These are phyloP conservation scores for Conopomorpha cramerella DNA, from an alignment of 1,140 invertebrate genomes.

Conservation along the genomic window DNA sequence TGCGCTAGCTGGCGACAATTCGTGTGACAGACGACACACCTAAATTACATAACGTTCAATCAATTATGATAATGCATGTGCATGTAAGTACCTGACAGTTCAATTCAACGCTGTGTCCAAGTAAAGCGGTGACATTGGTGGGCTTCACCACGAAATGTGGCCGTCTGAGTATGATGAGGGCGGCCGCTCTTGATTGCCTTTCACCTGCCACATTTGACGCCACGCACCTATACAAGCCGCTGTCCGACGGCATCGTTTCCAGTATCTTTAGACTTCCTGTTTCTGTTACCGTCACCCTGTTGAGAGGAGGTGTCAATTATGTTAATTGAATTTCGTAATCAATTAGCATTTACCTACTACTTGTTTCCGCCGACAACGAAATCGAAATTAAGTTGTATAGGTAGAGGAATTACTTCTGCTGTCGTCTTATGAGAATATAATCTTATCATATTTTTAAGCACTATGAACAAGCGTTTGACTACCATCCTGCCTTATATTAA, in stretches of 20 bases:
- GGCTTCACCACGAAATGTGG: conserved; percentile 57
- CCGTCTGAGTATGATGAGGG: conserved; percentile 71
- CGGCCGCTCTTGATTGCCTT: conserved; percentile 74
- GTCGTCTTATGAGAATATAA: no score
- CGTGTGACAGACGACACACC: no score
- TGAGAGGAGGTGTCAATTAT: conserved; percentile 11
- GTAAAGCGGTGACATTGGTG: conserved; percentile 41
- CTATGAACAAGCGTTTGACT: no score
- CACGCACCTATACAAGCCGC: conserved; percentile 84
- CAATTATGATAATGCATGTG: no score
- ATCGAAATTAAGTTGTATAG: no score
- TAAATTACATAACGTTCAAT: no score
- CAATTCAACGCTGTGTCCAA: conserved; percentile 56
- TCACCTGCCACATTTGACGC: conserved; percentile 86
- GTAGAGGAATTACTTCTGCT: no score
- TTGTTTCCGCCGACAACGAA: no score
- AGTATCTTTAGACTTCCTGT: conserved; percentile 84
- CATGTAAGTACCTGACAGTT: conserved; percentile 60
- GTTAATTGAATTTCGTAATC: conserved; percentile 2
- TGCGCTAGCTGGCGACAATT: no score
- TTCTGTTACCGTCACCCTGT: conserved; percentile 64
- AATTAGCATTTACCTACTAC: no score
- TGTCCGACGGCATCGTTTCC: conserved; percentile 80
- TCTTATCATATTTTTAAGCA: no score
- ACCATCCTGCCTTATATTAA: no score